These are phyloP conservation scores for Nematopogon swammerdamellus DNA, from an alignment of 2,888 invertebrate genomes.

Conservation along the genomic window DNA sequence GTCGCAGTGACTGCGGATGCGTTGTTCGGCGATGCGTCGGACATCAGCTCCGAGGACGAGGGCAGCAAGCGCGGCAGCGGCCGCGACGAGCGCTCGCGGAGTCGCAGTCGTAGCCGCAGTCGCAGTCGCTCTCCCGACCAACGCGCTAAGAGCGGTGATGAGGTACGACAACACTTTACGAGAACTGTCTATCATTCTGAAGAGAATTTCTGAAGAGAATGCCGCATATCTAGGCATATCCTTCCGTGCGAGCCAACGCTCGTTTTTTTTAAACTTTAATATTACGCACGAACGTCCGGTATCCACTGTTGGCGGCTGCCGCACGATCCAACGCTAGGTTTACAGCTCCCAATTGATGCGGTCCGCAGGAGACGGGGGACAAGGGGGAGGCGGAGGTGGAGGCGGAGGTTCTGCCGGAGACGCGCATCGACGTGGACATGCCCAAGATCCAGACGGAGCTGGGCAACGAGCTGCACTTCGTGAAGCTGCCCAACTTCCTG, in stretches of 20 bases:
- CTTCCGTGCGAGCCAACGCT: too few relatives aligned
- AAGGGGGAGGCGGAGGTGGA: constrained; percentile 71
- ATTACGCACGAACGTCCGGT: too few relatives aligned
- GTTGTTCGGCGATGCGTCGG: constrained; percentile 90
- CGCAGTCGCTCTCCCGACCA: constrained; percentile 30
- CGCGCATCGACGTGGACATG: constrained; percentile 94
- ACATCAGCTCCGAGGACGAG: constrained; percentile 87
- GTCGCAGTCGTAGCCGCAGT: constrained; percentile 25
- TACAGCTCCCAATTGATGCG: too few relatives aligned
- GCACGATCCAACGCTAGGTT: too few relatives aligned
- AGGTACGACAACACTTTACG: constrained; percentile 47
- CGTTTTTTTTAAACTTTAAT: too few relatives aligned
- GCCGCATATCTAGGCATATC: too few relatives aligned
- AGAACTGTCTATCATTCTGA: constrained; percentile 15
- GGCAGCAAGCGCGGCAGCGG: constrained; percentile 32
- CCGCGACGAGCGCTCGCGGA: constrained; percentile 18
- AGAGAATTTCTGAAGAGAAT: constrained; percentile 6
- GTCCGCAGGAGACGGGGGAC: too few relatives aligned
- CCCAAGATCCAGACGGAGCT: constrained; percentile 92
- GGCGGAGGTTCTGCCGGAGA: constrained; percentile 83
- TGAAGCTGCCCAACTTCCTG: constrained; percentile 96
- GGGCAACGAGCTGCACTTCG: constrained; percentile 90
- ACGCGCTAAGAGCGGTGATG: constrained; percentile 40
- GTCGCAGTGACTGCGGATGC: constrained; percentile 71
- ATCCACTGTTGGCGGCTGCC: too few relatives aligned